Conservation (phyloP, 1,140 invertebrate species). For the Aporrectodea caliginosa region DNA sequence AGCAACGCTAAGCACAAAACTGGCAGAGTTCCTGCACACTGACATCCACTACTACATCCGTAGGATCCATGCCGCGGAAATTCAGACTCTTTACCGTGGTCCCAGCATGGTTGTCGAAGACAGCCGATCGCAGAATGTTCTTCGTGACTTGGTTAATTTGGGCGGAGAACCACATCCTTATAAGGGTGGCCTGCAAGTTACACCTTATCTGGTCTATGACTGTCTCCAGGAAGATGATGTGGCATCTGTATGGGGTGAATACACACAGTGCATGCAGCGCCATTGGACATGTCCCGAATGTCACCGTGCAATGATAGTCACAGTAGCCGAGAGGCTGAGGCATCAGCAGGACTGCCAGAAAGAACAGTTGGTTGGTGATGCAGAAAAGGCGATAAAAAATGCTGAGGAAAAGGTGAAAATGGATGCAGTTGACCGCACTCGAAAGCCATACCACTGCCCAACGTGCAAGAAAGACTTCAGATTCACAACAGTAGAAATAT, state of each 20-base stretch:
- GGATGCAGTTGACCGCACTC: constrained; percentile 62
- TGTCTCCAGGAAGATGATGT: constrained; percentile 50
- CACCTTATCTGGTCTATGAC: constrained; percentile 26
- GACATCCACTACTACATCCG: constrained; percentile 78
- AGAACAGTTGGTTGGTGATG: constrained; percentile 22
- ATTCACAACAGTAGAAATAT: constrained; percentile 63
- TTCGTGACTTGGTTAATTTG: constrained; percentile 22
- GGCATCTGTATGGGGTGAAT: constrained; percentile 44
- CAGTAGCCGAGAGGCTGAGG: constrained; percentile 54
- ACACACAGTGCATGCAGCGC: constrained; percentile 47
- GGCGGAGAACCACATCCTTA: constrained; percentile 57
- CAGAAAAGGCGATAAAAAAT: constrained; percentile 43
- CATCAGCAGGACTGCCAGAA: constrained; percentile 53
- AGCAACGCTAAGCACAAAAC: constrained; percentile 56
- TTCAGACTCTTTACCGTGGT: constrained; percentile 70
- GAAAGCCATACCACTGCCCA: constrained; percentile 68
- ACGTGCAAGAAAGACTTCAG: constrained; percentile 67
- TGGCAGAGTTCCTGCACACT: constrained; percentile 73
- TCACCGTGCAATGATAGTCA: constrained; percentile 49
- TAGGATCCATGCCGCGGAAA: constrained; percentile 77
- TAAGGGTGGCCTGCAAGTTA: constrained; percentile 71
- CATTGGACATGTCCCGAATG: constrained; percentile 57
- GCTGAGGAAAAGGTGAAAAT: constrained; percentile 44
- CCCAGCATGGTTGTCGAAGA: constrained; percentile 32
- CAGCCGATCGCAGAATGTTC: not conserved